These are phyloP conservation scores for Tipula vernalis DNA, from an alignment of 2,888 invertebrate genomes.

Conservation along the genomic window DNA sequence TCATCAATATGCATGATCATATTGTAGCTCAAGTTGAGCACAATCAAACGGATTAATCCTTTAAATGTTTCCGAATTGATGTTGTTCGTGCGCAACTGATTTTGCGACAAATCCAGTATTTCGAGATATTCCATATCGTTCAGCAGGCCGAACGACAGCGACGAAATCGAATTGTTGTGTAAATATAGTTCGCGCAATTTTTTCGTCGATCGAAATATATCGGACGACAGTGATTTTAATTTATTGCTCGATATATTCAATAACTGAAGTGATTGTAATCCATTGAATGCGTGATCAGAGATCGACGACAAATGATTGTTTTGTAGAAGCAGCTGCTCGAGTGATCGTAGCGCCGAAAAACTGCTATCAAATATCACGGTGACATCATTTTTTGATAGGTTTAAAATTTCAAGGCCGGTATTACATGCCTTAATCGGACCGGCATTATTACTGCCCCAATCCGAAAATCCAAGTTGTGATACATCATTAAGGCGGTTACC, in stretches of 20 bases:
- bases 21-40: conserved; percentile 62
- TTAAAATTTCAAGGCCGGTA: conserved; percentile 52
- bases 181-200: conserved; percentile 60
- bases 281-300: conserved; percentile 63
- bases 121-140: conserved; percentile 60
- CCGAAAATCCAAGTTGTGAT: conserved; percentile 59
- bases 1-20: conserved; percentile 55
- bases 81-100: conserved; percentile 62
- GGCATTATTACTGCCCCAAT: conserved; percentile 52
- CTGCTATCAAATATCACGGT: conserved; percentile 56
- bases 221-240: conserved; percentile 61
- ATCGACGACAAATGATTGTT: conserved; percentile 63
- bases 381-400: conserved; percentile 63
- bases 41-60: conserved; percentile 56
- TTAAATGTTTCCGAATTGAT: conserved; percentile 65
- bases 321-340: conserved; percentile 57
- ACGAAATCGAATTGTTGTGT: conserved; percentile 63
- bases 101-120: conserved; percentile 57
- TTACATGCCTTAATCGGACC: conserved; percentile 56
- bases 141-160: conserved; percentile 59
- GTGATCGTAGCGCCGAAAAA: conserved; percentile 52
- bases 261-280: conserved; percentile 51
- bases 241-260: conserved; percentile 70
- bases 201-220: conserved; percentile 58
- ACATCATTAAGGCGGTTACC: conserved; percentile 67